These are phyloP conservation scores for Cotesia glomerata DNA, from an alignment of 1,140 invertebrate genomes.

Conservation along the genomic window DNA sequence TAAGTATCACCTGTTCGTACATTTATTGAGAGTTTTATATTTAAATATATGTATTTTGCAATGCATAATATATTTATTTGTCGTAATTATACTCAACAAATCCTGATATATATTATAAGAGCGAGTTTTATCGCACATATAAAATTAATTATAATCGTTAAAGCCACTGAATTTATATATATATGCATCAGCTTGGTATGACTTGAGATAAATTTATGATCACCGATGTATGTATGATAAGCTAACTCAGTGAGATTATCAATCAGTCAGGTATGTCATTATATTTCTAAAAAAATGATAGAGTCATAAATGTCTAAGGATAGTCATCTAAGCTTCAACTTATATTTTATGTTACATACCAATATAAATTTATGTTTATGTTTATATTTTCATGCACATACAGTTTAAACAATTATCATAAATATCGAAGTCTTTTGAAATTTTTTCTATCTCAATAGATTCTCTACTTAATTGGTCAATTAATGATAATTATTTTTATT, in stretches of 20 bases:
- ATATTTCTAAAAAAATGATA: neutral
- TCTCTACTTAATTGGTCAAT: neutral
- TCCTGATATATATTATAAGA: too few relatives aligned
- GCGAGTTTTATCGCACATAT: too few relatives aligned
- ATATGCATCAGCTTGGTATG: too few relatives aligned
- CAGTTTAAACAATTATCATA: neutral
- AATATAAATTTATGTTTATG: neutral
- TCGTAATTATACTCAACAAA: too few relatives aligned
- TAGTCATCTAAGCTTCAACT: neutral
- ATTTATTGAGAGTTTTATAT: too few relatives aligned
- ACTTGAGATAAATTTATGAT: neutral
- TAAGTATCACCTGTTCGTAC: too few relatives aligned
- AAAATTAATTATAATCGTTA: too few relatives aligned
- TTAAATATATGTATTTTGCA: too few relatives aligned
- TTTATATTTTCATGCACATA: neutral
- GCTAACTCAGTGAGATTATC: slow-evolving; percentile 1
- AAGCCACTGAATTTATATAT: too few relatives aligned
- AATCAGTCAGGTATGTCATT: slow-evolving; percentile 2
- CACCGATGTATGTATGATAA: neutral
- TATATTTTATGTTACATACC: neutral
- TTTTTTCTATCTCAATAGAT: neutral
- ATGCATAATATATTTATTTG: too few relatives aligned
- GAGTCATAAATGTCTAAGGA: slow-evolving; percentile 3
- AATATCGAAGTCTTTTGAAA: neutral
- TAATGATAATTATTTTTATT: neutral